phyloP scores from a whole-genome alignment of 2,113 vertebrate species.

The Callionymus lyra region DNA sequence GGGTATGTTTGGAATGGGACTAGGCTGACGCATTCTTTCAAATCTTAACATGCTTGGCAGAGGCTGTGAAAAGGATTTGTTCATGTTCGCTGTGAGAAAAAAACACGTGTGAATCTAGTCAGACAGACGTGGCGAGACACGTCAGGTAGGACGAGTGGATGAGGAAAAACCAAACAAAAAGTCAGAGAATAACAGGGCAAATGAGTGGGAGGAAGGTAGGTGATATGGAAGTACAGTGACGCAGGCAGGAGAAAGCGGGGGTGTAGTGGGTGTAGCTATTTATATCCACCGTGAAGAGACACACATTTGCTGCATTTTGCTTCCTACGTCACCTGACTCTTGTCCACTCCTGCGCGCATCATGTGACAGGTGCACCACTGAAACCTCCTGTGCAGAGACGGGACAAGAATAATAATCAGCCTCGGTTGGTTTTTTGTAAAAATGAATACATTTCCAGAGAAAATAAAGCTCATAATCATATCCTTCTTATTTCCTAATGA shows the following conservation, averaged over 20 bases:
- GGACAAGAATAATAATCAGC: constrained; percentile 34
- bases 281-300: constrained; percentile 43
- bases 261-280: constrained; percentile 47
- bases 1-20: not conserved
- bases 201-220: constrained; percentile 13
- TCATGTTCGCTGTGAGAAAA: not conserved
- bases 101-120: not conserved
- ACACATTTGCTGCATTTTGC: constrained; percentile 35
- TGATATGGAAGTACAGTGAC: constrained; percentile 38
- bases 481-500: too few relatives aligned
- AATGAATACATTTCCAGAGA: too few relatives aligned
- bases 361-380: constrained; percentile 39
- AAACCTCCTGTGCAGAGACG: constrained; percentile 8
- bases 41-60: not conserved
- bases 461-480: too few relatives aligned
- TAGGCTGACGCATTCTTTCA: not conserved
- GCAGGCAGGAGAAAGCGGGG: constrained; percentile 39
- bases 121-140: not conserved
- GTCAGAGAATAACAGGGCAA: constrained; percentile 1
- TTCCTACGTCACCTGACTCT: constrained; percentile 10
- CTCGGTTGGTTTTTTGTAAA: too few relatives aligned
- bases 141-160: not conserved
- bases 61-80: not conserved
- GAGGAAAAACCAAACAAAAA: not conserved
- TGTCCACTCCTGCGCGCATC: constrained; percentile 13